A percentile compares a stretch with the other conserved stretches of the same genome.
Evolutionary conservation across 2,888 invertebrate genomes (phyloP).

Genomic region (Lampropteryx suffumata): DNA sequence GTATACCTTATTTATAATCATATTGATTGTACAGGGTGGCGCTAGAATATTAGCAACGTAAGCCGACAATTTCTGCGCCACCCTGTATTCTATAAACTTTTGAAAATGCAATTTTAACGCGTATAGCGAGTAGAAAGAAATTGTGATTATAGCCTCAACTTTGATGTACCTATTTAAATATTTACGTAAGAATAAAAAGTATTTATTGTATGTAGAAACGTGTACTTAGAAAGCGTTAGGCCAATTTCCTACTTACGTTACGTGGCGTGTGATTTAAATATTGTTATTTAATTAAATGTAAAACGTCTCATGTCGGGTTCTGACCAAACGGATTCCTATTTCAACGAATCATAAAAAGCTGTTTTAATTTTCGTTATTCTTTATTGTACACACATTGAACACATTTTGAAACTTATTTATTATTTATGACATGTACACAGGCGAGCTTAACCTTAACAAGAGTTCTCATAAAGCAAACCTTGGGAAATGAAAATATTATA

Average conservation of each 20-base stretch:
- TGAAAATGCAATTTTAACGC: constrained; percentile 7
- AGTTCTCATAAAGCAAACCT: too few species aligned
- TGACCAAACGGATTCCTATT: background rate
- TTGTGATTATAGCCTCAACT: constrained; percentile 20
- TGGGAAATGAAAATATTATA: too few species aligned
- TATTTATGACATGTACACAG: too few species aligned
- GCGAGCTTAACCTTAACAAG: too few species aligned
- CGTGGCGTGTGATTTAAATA: constrained; percentile 5
- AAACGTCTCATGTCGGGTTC: background rate
- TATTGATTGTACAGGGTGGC: constrained; percentile 5
- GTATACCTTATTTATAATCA: constrained; percentile 11
- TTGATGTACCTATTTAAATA: constrained; percentile 13
- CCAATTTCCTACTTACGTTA: constrained; percentile 26
- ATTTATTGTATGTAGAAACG: constrained; percentile 32
- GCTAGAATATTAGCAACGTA: background rate
- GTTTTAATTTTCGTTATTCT: too few species aligned
- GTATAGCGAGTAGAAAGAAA: constrained; percentile 6
- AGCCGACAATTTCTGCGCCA: background rate
- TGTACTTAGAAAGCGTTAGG: constrained; percentile 32
- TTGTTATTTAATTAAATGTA: background rate
- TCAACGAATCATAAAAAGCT: too few species aligned
- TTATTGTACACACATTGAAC: too few species aligned
- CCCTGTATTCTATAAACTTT: constrained; percentile 7
- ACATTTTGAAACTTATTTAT: too few species aligned
- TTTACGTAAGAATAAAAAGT: constrained; percentile 26